phyloP scores from a whole-genome alignment of 1,140 invertebrate species.

The Lepeophtheirus salmonis region DNA sequence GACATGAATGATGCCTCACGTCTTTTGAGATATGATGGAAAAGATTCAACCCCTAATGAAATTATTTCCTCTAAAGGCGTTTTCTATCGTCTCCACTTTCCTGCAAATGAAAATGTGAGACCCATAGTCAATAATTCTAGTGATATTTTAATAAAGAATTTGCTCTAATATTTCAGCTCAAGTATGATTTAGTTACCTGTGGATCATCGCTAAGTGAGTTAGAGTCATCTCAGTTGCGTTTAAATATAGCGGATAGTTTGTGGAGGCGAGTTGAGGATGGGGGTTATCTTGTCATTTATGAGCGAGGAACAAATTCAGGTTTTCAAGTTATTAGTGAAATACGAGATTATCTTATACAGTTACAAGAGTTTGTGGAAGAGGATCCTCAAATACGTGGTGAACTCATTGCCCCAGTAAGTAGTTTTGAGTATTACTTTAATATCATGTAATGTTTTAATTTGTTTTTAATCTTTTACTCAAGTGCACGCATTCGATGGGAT shows the following conservation, averaged over 20 bases:
- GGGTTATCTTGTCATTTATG: neutral
- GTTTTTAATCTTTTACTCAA: neutral
- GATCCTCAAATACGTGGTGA: neutral
- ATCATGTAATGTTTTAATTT: neutral
- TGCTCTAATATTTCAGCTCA: neutral
- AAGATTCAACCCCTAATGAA: neutral
- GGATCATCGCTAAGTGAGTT: neutral
- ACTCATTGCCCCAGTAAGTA: neutral
- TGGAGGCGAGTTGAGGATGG: neutral
- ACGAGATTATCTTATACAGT: neutral
- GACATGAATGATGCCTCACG: neutral
- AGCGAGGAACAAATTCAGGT: conserved; percentile 2
- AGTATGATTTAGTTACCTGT: neutral
- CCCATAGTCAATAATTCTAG: too few relatives aligned
- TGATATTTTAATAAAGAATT: neutral
- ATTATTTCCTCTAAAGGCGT: neutral
- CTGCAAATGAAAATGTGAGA: neutral
- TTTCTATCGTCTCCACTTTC: neutral
- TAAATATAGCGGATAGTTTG: neutral
- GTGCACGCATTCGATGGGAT: neutral
- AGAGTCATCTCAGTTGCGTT: neutral
- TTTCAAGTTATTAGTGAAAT: conserved; percentile 6
- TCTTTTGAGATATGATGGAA: neutral
- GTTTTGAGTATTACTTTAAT: neutral
- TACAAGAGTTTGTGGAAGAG: neutral